Base-by-base conservation (phyloP, 2,113 vertebrate genomes). In the Pelvicachromis taeniatus region DNA sequence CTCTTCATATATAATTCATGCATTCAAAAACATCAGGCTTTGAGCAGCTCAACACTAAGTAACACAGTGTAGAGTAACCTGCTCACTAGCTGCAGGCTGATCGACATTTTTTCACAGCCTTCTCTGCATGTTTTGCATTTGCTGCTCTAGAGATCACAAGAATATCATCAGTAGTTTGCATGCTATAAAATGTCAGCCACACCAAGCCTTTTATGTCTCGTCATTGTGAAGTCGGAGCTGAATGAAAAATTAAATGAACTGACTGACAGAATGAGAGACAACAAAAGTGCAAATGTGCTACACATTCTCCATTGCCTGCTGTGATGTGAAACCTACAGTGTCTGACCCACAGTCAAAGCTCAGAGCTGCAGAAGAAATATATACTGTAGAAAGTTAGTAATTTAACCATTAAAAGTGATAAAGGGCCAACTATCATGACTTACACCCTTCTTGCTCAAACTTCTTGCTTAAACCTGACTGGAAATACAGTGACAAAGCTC, bases 141-240 rank as follows among this genome's bases (percentile, higher is more conserved):
- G 85, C 80, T 85, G 84, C 81, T 84, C 8, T 23, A 73, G 77
- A 93, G 87, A 93, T 94, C 90, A 89, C 78, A 91, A 81, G 87
- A 82, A 87, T 65, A 84, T 87, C 88, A 88, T 80, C 80, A 65
- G 84, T 78, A 26, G 63, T 78, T 82, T 87, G 81, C 83, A 80
- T 90, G 85, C 89, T 84, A 55, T 56, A 52, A 84, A 90, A 91
- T 90, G 87, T 89, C 93, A 91, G 85, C 83, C 86, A 21, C 21
- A 13, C 78, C 16, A 45, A 54, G 65, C 63, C 86, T 82, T 83
- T 85, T 68, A 58, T 23, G 73, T 83, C 77, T 77, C 56, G 31
- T 68, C 83, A 40, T 87, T 85, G 68, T 88, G 86, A 89, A 87
- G 85, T 83, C 52, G 10, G 70, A 58, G 78, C 21, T 48, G 77